Evolutionary conservation across 2,797 vertebrate genomes (phyloP).

Genomic region (Oryzias dopingdopingensis): DNA sequence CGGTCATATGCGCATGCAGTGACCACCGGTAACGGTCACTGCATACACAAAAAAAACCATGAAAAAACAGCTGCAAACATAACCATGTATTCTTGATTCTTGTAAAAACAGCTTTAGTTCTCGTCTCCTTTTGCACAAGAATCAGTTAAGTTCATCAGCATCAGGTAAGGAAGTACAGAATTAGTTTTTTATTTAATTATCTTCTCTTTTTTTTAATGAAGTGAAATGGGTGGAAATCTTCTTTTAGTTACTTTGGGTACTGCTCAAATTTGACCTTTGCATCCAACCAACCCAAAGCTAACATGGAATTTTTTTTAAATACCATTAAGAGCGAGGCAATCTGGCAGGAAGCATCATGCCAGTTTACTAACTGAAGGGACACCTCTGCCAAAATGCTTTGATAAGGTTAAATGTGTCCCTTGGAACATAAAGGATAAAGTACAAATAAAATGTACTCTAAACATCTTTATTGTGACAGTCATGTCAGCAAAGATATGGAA

Average conservation of each 20-base stretch:
- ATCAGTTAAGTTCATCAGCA: constrained; percentile 8
- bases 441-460: constrained; percentile 15
- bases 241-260: constrained; percentile 28
- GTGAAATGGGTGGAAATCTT: constrained; percentile 20
- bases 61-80: constrained; percentile 8
- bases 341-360: constrained; percentile 57
- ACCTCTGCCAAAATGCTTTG: constrained; percentile 58
- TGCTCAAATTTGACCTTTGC: constrained; percentile 65
- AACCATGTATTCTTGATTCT: constrained; percentile 11
- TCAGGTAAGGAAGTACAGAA: constrained; percentile 14
- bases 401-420: constrained; percentile 43
- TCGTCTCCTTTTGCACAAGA: background rate
- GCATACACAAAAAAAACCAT: background rate
- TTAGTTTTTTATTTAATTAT: constrained; percentile 26
- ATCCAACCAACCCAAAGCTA: constrained; percentile 50
- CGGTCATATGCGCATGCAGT: too few relatives aligned
- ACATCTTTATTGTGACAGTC: constrained; percentile 11
- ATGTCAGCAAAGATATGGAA: constrained; percentile 6
- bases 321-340: constrained; percentile 47
- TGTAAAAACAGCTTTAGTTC: constrained; percentile 4
- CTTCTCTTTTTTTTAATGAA: constrained; percentile 33
- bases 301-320: constrained; percentile 58
- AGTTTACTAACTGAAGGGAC: constrained; percentile 57
- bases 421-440: constrained; percentile 33
- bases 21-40: too few relatives aligned